Base-by-base conservation (phyloP, 2,888 invertebrate species). In the Mylabris sibirica region DNA sequence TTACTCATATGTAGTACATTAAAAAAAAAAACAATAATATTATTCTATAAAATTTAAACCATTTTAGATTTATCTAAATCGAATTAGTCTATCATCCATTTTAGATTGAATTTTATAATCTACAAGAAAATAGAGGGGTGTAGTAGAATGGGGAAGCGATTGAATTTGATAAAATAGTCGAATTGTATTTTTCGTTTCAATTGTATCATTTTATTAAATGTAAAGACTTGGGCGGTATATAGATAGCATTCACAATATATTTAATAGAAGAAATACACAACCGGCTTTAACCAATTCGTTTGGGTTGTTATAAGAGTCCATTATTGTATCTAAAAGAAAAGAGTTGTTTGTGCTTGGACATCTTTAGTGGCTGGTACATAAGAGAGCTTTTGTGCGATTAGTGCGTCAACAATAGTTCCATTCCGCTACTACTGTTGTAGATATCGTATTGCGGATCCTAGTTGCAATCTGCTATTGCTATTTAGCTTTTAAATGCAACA, bases 261-360 rank as follows among this genome's bases (percentile, higher is more conserved):
- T 20, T 30, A 26, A 35, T 35, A 57, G 44, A 49, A 64, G 64
- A 59, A 57, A 64, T 64, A 57, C 35, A 63, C 44, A 49, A 44
- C 24, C 22, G 65, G 68, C 74, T 71, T 73, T 73, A 71, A 73
- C 73, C 73, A 70, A 74, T 73, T 72, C 72, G 71, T 70, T 72
- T 67, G 44, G 57, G 22, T 22, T 63, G 70, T 69, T 74, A 71
- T 73, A 71, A 72, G 72, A 73, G 74, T 72, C 73, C 70, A 73
- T 73, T 74, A 73, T 67, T 62, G 70, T 59, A 65, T 68, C 69
- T 70, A 74, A 66, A 67, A 74, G 71, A 73, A 74, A 74, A 67
- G 70, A 73, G 69, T 69, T 71, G 67, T 70, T 70, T 67, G 70
- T 70, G 66, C 60, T 63, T 49, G 63, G 69, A 69, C 69, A 69